Conservation (phyloP, 2,113 vertebrate genomes). For the Thymallus thymallus region DNA sequence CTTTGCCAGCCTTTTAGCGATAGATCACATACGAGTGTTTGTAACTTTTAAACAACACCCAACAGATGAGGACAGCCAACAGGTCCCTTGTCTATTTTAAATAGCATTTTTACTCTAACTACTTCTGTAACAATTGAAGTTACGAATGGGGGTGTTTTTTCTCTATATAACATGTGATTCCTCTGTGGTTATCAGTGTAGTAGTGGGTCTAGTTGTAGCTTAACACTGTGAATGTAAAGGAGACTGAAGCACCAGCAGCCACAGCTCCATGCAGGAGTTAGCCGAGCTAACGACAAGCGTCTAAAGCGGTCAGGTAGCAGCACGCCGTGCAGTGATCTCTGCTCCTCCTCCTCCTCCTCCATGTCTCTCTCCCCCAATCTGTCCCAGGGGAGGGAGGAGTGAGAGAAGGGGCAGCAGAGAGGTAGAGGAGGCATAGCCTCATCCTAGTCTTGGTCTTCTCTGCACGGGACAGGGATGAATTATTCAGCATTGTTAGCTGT, state of each 20-base stretch:
- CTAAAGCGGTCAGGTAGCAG: constrained; percentile 34
- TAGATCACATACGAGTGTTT: constrained; percentile 44
- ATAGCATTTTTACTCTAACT: constrained; percentile 23
- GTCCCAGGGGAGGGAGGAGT: constrained; percentile 32
- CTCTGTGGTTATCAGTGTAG: neutral
- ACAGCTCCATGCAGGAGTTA: constrained; percentile 35
- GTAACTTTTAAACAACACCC: constrained; percentile 8
- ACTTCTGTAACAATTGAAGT: too few relatives aligned
- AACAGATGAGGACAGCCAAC: neutral
- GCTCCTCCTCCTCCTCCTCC: neutral
- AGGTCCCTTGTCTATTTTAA: neutral
- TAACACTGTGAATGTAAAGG: neutral
- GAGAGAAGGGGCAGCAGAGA: neutral
- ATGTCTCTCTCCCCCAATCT: constrained; percentile 43
- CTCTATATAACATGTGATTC: too few relatives aligned
- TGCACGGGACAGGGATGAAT: constrained; percentile 59
- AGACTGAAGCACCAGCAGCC: constrained; percentile 2
- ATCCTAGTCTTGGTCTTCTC: neutral
- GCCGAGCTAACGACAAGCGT: constrained; percentile 37
- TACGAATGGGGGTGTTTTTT: too few relatives aligned
- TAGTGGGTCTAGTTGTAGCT: neutral
- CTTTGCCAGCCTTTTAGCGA: neutral
- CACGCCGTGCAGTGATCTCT: constrained; percentile 26
- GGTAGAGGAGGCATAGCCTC: neutral
- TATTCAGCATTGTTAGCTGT: constrained; percentile 69